A percentile compares a stretch with the other conserved stretches of the same genome.
These are phyloP conservation scores for Albula glossodonta DNA, from an alignment of 2,113 vertebrate genomes.

Conservation along the genomic window DNA sequence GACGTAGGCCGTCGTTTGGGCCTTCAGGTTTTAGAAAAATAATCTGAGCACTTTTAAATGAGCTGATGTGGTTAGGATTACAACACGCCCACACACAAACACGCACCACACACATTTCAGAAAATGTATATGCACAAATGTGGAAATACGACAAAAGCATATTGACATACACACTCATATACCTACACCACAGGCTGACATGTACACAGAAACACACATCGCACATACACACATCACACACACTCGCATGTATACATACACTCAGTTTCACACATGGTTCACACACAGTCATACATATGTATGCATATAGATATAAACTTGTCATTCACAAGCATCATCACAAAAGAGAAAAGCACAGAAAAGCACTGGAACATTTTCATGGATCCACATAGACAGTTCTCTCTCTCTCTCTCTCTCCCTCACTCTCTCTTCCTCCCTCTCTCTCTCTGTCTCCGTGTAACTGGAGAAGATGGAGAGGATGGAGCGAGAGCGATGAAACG, in stretches of 20 bases:
- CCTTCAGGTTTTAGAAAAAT: slow-evolving; percentile 12
- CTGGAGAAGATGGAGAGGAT: background rate
- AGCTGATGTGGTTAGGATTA: background rate
- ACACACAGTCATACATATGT: background rate
- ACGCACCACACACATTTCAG: slow-evolving; percentile 4
- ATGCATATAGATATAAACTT: slow-evolving; percentile 19
- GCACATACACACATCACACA: slow-evolving; percentile 14
- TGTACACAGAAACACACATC: background rate
- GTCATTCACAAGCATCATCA: background rate
- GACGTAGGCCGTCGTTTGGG: background rate
- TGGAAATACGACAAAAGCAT: no score
- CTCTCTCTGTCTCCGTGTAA: background rate
- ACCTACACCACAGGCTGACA: no score
- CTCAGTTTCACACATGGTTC: slow-evolving; percentile 2
- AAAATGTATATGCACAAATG: no score
- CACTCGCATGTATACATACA: slow-evolving; percentile 8
- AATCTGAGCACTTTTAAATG: background rate
- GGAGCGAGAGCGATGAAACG: background rate
- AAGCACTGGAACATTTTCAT: no score
- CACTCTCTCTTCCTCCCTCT: no score
- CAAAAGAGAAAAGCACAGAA: no score
- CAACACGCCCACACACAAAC: background rate
- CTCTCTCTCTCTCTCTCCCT: no score
- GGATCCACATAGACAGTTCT: no score
- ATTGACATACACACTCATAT: no score